Conservation (phyloP, 2,888 invertebrate species). For the Hedya salicella region DNA sequence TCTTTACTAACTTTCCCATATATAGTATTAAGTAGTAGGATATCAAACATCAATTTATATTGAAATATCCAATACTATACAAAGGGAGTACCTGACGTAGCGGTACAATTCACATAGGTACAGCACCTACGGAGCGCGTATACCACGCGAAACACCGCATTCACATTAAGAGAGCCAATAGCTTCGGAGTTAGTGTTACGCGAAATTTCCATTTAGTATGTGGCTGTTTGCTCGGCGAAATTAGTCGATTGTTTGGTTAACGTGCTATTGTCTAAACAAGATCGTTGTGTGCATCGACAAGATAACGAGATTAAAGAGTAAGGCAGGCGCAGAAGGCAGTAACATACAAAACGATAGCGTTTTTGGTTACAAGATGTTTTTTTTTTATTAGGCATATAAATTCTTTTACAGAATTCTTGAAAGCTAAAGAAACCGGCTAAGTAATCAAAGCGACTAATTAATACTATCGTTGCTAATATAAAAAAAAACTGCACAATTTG, state of each 20-base stretch:
- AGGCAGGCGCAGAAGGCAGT: neutral
- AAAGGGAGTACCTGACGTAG: neutral
- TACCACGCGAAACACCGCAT: conserved; percentile 61
- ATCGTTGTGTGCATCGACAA: conserved; percentile 60
- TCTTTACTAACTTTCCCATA: no score
- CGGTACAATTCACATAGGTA: conserved; percentile 24
- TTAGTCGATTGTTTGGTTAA: conserved; percentile 72
- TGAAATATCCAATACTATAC: neutral
- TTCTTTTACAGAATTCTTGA: no score
- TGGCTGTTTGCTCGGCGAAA: conserved; percentile 66
- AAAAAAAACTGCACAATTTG: no score
- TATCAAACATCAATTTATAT: no score
- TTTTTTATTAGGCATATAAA: no score
- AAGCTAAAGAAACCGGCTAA: no score
- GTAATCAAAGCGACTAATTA: no score
- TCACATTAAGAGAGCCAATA: conserved; percentile 69
- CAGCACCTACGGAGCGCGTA: conserved; percentile 10
- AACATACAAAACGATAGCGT: neutral
- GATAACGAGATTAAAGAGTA: conserved; percentile 48
- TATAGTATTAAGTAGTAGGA: no score
- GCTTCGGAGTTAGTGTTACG: conserved; percentile 59
- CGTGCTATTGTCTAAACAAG: conserved; percentile 62
- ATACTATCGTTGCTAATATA: no score
- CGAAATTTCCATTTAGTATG: conserved; percentile 72
- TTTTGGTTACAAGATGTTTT: no score